A percentile compares a stretch with the other conserved stretches of the same genome.
These are phyloP conservation scores for Gonatopus flavifemur DNA, from an alignment of 1,140 invertebrate genomes.

Conservation along the genomic window DNA sequence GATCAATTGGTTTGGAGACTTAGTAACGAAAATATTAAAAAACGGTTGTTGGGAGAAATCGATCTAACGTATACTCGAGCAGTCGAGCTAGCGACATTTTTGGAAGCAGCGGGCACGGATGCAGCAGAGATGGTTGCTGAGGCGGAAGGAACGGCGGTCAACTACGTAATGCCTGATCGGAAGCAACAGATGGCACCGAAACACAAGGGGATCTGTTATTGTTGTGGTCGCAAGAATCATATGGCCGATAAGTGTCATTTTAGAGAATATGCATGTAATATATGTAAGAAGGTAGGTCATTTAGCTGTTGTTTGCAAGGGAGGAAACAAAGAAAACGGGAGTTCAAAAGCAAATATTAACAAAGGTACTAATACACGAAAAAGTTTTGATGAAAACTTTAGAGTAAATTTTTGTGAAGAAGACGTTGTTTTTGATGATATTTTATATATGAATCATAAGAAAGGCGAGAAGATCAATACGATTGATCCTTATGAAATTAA, in stretches of 20 bases:
- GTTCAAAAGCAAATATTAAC: not conserved
- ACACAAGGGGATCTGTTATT: not conserved
- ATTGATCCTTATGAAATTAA: conserved; percentile 3
- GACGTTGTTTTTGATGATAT: too few species aligned
- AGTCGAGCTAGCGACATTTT: not conserved
- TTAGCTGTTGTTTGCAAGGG: not conserved
- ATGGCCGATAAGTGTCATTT: not conserved
- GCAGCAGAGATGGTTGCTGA: not conserved
- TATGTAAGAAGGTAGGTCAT: not conserved
- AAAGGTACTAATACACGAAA: too few species aligned
- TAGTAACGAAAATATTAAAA: not conserved
- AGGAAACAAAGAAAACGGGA: not conserved
- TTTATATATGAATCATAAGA: too few species aligned
- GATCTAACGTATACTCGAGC: not conserved
- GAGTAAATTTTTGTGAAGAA: too few species aligned
- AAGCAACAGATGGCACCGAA: not conserved
- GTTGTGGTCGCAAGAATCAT: not conserved
- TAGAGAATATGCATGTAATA: not conserved
- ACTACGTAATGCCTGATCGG: not conserved
- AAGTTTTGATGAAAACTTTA: too few species aligned
- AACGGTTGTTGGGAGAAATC: not conserved
- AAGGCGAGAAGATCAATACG: too few species aligned
- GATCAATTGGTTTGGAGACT: conserved; percentile 9
- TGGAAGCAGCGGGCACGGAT: not conserved
- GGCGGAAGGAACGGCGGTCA: not conserved